phyloP scores from a whole-genome alignment of 2,888 invertebrate genomes.

The Phytoseiulus persimilis region DNA sequence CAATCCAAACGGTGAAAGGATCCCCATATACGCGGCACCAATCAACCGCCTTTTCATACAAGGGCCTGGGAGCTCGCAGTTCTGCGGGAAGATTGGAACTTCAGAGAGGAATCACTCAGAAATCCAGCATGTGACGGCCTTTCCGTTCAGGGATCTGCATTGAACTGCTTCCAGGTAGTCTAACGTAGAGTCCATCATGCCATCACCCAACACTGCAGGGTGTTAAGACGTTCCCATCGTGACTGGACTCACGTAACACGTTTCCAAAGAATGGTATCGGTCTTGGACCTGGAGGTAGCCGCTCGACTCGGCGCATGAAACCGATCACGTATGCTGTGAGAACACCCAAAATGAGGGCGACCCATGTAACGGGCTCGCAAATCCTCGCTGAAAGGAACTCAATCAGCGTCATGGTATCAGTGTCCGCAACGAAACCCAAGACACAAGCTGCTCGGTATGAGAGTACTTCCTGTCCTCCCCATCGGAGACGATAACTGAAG shows the following conservation, averaged over 20 bases:
- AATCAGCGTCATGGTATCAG: background rate
- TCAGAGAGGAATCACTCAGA: background rate
- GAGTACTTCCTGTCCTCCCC: too few relatives aligned
- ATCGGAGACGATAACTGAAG: too few relatives aligned
- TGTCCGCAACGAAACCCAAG: too few relatives aligned
- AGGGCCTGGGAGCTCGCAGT: background rate
- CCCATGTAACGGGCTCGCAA: background rate
- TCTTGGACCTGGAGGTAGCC: background rate
- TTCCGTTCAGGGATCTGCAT: too few relatives aligned
- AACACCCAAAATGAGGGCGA: background rate
- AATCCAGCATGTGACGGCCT: too few relatives aligned
- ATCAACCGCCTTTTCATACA: background rate
- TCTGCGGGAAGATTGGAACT: background rate
- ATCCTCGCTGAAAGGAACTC: background rate
- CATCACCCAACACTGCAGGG: too few relatives aligned
- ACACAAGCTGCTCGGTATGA: too few relatives aligned
- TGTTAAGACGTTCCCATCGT: too few relatives aligned
- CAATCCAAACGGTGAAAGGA: conserved; percentile 15
- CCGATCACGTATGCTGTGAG: background rate
- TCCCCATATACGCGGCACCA: background rate
- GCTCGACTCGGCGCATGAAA: background rate
- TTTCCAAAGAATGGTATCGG: conserved; percentile 26
- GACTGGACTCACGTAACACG: background rate
- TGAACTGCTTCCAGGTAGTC: too few relatives aligned
- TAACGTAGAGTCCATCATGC: too few relatives aligned